Conservation (phyloP, 2,113 vertebrate genomes). For the Stomatorhinus ivindoensis region DNA sequence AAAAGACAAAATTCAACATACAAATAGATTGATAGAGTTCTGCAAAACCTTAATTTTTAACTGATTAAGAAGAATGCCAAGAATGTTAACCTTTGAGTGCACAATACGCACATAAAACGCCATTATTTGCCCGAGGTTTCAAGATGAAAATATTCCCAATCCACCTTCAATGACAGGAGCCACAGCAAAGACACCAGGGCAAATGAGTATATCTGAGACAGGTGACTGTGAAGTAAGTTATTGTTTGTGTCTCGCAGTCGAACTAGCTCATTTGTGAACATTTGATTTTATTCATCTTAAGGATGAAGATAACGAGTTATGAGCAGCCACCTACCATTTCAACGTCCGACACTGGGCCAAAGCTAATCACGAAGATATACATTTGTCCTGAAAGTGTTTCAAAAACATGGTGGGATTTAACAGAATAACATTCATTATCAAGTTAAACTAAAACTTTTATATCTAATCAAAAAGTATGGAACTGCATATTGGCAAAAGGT, state of each 20-base stretch:
- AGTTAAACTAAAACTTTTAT: neutral
- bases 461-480: neutral
- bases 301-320: neutral
- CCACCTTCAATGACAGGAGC: conserved; percentile 45
- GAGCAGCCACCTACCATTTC: conserved; percentile 57
- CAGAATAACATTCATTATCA: neutral
- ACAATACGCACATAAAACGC: conserved; percentile 4
- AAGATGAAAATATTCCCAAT: conserved; percentile 42
- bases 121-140: conserved; percentile 33
- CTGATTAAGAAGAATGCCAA: neutral
- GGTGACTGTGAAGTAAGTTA: neutral
- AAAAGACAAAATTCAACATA: neutral
- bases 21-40: neutral
- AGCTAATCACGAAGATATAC: conserved; percentile 71
- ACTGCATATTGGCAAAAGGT: neutral
- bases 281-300: neutral
- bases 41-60: neutral
- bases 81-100: neutral
- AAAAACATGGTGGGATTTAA: neutral
- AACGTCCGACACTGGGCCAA: conserved; percentile 69
- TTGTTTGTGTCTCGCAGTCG: neutral
- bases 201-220: neutral
- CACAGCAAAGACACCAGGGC: conserved; percentile 30
- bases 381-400: conserved; percentile 52
- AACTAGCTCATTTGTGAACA: neutral